Evolutionary conservation across 2,888 invertebrate genomes (phyloP).

Genomic region (Acanthosepion pharaonis): DNA sequence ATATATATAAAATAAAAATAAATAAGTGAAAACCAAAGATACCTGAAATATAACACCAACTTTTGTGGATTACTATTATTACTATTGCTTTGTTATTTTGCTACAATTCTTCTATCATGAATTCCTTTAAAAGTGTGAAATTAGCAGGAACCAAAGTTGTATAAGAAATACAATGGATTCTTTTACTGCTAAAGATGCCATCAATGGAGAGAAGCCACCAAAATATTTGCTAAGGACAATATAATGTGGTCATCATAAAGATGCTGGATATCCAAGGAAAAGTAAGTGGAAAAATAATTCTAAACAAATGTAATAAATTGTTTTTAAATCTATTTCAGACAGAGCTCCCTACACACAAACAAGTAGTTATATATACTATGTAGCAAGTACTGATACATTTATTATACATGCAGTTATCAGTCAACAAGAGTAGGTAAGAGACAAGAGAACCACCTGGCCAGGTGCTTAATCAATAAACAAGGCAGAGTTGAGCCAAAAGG

Average conservation of each 20-base stretch:
- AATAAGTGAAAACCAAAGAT: not conserved
- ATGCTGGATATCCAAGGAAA: not conserved
- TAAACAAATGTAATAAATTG: not conserved
- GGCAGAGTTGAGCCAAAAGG: not conserved
- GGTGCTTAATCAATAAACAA: not conserved
- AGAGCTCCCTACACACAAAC: too few relatives aligned
- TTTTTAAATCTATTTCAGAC: too few relatives aligned
- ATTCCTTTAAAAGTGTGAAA: not conserved
- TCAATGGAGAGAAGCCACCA: not conserved
- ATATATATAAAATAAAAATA: not conserved
- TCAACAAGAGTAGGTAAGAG: conserved; percentile 9
- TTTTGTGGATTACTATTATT: not conserved
- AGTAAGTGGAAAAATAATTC: not conserved
- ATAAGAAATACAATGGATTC: conserved; percentile 14
- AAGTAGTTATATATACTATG: not conserved
- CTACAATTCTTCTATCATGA: not conserved
- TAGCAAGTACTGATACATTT: not conserved
- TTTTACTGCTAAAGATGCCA: not conserved
- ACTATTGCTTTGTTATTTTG: not conserved
- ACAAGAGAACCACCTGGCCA: conserved; percentile 33
- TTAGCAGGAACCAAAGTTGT: conserved; percentile 7
- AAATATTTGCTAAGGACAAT: not conserved
- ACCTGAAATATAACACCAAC: not conserved
- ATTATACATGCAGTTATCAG: conserved; percentile 20
- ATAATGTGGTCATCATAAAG: not conserved